Conservation (phyloP, 2,113 vertebrate species). For the Oreotrochilus melanogaster region DNA sequence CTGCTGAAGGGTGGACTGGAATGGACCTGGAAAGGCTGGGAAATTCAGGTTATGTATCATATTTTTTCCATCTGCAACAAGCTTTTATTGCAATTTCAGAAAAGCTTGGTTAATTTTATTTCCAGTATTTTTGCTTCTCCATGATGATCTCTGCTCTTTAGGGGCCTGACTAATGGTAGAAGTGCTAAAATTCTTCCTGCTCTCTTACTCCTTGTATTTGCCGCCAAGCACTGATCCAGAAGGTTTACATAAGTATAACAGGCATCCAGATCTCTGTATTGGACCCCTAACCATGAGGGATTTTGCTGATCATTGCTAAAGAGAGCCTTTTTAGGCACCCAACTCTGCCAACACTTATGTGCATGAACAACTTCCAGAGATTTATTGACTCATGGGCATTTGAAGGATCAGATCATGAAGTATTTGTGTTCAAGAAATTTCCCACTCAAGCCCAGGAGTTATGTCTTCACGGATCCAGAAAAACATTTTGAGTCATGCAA, state of each 20-base stretch:
- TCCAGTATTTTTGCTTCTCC: neutral
- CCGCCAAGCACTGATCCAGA: neutral
- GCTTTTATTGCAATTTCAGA: constrained; percentile 13
- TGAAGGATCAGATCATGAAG: neutral
- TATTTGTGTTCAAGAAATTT: neutral
- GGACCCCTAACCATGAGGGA: neutral
- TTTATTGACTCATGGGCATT: neutral
- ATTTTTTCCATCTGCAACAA: constrained; percentile 17
- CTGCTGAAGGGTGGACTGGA: neutral
- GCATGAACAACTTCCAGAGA: neutral
- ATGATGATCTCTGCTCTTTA: neutral
- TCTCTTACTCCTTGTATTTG: neutral
- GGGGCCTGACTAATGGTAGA: constrained; percentile 19
- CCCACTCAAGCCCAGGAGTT: neutral
- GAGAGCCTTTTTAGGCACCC: neutral
- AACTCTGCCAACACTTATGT: neutral
- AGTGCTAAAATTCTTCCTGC: neutral
- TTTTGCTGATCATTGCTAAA: neutral
- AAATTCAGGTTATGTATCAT: neutral
- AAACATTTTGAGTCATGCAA: neutral
- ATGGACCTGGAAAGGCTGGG: neutral
- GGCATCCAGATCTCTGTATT: neutral
- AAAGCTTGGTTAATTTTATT: constrained; percentile 1
- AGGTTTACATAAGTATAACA: neutral
- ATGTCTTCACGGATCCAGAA: neutral